Conservation (phyloP, 2,888 invertebrate species). For the Exephanes ischioxanthus region DNA sequence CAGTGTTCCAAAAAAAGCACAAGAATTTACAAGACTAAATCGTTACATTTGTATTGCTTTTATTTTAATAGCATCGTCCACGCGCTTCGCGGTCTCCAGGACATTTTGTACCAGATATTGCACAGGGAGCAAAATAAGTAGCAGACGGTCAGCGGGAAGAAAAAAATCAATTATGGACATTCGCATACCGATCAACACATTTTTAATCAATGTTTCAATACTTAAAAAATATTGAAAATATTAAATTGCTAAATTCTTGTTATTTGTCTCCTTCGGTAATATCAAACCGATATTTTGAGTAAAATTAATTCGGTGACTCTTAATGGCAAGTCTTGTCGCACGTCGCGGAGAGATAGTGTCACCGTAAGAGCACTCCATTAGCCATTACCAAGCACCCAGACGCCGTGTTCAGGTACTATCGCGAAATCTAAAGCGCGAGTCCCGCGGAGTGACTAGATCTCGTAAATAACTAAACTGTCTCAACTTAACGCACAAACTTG, state of each 20-base stretch:
- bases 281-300: not conserved
- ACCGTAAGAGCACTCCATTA: conserved; percentile 26
- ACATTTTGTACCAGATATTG: not conserved
- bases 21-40: not conserved
- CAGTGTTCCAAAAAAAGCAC: conserved; percentile 5
- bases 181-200: not conserved
- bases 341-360: conserved; percentile 36
- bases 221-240: not conserved
- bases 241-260: not conserved
- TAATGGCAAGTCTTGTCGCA: conserved; percentile 25
- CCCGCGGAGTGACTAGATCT: conserved; percentile 46
- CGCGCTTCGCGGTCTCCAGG: not conserved
- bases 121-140: too few relatives aligned
- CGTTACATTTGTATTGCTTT: not conserved
- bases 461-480: conserved; percentile 64
- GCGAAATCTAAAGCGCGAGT: conserved; percentile 35
- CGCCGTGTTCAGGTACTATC: conserved; percentile 28
- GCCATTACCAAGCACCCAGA: conserved; percentile 34
- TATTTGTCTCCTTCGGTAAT: not conserved
- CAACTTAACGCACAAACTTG: conserved; percentile 54
- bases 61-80: not conserved
- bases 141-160: too few relatives aligned
- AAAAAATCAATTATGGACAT: not conserved
- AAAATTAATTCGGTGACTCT: conserved; percentile 7
- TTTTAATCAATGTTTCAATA: not conserved